A percentile compares a stretch with the other conserved stretches of the same genome.
Conservation (phyloP, 1,140 invertebrate species). For the Leptinotarsa undecemlineata region DNA sequence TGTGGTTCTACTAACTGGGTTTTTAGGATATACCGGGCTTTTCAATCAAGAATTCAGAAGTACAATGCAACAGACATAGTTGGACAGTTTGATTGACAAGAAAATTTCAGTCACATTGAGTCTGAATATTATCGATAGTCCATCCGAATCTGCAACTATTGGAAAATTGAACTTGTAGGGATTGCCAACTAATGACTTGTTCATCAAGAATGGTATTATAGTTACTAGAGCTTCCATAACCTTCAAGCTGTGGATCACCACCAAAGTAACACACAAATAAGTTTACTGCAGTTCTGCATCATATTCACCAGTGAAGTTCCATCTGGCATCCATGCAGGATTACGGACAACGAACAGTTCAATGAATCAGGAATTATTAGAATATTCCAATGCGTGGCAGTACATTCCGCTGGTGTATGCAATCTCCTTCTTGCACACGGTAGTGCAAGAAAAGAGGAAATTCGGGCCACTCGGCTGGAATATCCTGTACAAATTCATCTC, state of each 20-base stretch:
- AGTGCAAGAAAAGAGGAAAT: slow-evolving; percentile 86
- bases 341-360: slow-evolving; percentile 80
- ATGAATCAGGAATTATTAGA: slow-evolving; percentile 86
- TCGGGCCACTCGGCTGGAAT: slow-evolving; percentile 91
- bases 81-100: slow-evolving; percentile 66
- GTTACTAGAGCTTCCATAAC: slow-evolving; percentile 83
- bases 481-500: slow-evolving; percentile 93
- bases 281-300: slow-evolving; percentile 80
- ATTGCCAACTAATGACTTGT: slow-evolving; percentile 87
- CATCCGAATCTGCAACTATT: slow-evolving; percentile 79
- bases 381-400: slow-evolving; percentile 78
- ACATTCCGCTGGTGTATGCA: slow-evolving; percentile 82
- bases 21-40: slow-evolving; percentile 86
- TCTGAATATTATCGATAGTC: slow-evolving; percentile 73
- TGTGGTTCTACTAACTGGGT: slow-evolving; percentile 80
- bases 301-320: slow-evolving; percentile 91
- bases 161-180: slow-evolving; percentile 92
- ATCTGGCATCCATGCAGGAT: slow-evolving; percentile 69
- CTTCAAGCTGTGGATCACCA: slow-evolving; percentile 89
- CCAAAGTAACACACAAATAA: slow-evolving; percentile 85
- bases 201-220: slow-evolving; percentile 91
- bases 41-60: slow-evolving; percentile 90
- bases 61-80: slow-evolving; percentile 70
- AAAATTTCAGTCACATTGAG: slow-evolving; percentile 76
- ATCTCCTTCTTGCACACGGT: slow-evolving; percentile 89